These are phyloP conservation scores for Dysmachus trigonus DNA, from an alignment of 2,888 invertebrate species.

Conservation along the genomic window DNA sequence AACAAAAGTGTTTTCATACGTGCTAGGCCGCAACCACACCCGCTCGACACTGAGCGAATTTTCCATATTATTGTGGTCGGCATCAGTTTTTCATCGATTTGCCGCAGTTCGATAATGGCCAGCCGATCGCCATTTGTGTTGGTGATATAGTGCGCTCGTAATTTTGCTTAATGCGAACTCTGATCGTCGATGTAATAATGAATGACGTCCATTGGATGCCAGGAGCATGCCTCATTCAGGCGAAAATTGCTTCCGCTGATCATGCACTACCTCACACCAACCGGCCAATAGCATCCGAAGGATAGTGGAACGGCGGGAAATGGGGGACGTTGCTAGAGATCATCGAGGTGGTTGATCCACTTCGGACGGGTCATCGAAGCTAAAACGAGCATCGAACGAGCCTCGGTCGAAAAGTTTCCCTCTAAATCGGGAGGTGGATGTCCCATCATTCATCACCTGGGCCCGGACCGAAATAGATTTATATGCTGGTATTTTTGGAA, in stretches of 20 bases:
- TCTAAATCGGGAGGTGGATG: conserved; percentile 17
- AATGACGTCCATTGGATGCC: background rate
- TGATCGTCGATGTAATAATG: background rate
- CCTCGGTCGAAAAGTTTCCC: background rate
- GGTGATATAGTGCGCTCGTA: background rate
- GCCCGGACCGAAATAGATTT: conserved; percentile 9
- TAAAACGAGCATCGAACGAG: background rate
- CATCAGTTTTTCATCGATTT: background rate
- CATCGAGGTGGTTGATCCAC: conserved; percentile 18
- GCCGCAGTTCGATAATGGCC: background rate
- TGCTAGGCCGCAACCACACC: background rate
- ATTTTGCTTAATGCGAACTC: background rate
- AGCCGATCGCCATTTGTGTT: background rate
- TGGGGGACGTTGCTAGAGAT: background rate
- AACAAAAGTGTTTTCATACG: conserved; percentile 13
- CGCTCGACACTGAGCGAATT: background rate
- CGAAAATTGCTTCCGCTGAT: background rate
- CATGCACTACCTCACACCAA: background rate
- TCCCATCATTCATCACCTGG: conserved; percentile 26
- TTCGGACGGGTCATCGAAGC: conserved; percentile 14
- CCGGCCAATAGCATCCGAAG: background rate
- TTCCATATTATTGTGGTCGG: background rate
- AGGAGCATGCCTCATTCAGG: background rate
- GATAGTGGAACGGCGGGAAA: background rate
- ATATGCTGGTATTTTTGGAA: conserved; percentile 12